Evolutionary conservation across 1,140 invertebrate genomes (phyloP), one percentile per base, ranked within the genome.

Genomic region (Lucilia sericata): DNA sequence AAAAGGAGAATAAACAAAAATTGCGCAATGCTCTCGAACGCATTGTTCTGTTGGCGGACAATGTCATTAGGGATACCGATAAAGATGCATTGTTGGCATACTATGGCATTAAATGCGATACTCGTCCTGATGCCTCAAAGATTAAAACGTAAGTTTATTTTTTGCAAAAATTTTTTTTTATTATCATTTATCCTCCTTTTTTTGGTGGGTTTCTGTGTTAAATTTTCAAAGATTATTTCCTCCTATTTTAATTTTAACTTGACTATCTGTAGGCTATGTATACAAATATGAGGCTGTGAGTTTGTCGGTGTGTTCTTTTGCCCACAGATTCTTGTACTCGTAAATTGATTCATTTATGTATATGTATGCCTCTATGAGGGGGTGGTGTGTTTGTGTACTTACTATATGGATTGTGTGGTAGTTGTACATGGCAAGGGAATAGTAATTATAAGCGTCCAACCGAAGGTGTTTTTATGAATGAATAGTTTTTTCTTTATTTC

Each of bases 81-180:
- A 93, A 94, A 85, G 94, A 95, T 60, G 94, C 94, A 86, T 87
- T 98, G 47, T 91, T 97, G 0, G 94, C 94, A 0, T 96, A 94
- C 88, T 94, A 95, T 85, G 96, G 96, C 0, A 93, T 96, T 84
- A 98, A 97, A 90, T 94, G 93, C 81, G 96, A 97, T 90, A 94
- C 93, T 17, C 92, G 96, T 76, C 90, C 93, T 0, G 96, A 97
- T 89, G 96, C 96, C 0, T 90, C 92, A 5, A 96, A 96, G 91
- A 95, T 96, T 74, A 97, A 97, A 92, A 93, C 92, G 93, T 96
- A 89, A 92, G 92, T 92, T 21, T 78, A 74, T 60, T 36, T 55
- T 82, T 60, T 49, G 17, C 42, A 51, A n/a, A n/a, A n/a, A 21
- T 21, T 70, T 70, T 25, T 70, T 2, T 25, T 19, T 17, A n/a